Conservation (phyloP, 2,888 invertebrate species). For the Steinernema hermaphroditum region DNA sequence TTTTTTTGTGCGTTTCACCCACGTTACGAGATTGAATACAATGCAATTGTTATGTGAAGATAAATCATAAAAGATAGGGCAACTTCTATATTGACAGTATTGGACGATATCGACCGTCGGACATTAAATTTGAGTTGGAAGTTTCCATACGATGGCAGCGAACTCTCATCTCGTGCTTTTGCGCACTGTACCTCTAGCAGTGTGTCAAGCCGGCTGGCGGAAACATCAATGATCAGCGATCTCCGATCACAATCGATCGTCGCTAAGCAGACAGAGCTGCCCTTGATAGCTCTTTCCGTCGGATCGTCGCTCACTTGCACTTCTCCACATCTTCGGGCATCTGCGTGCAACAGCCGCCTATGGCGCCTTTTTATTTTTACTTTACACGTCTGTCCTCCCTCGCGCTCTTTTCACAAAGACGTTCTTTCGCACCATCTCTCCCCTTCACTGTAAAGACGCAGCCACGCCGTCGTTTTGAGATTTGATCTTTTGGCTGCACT, state of each 20-base stretch:
- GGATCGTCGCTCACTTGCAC: conserved; percentile 1
- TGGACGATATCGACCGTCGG: too few relatives aligned
- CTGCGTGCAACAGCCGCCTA: background rate
- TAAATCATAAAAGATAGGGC: too few relatives aligned
- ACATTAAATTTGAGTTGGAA: too few relatives aligned
- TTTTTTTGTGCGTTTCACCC: too few relatives aligned
- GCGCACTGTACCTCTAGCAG: too few relatives aligned
- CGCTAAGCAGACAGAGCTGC: conserved; percentile 2
- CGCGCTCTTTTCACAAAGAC: background rate
- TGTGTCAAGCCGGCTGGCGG: background rate
- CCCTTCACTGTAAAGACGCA: background rate
- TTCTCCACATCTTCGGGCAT: conserved; percentile 10
- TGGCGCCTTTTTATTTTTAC: background rate
- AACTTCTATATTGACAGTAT: too few relatives aligned
- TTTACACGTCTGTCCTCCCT: background rate
- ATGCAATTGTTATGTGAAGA: too few relatives aligned
- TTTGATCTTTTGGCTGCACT: background rate
- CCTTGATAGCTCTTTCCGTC: background rate
- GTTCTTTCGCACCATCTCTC: background rate
- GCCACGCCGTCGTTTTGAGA: background rate
- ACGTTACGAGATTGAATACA: too few relatives aligned
- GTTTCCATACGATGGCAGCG: too few relatives aligned
- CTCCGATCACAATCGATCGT: conserved; percentile 5
- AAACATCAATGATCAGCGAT: conserved; percentile 9
- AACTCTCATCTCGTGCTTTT: too few relatives aligned